Evolutionary conservation across 1,140 invertebrate species (phyloP).

Genomic region (Drosophila lini): DNA sequence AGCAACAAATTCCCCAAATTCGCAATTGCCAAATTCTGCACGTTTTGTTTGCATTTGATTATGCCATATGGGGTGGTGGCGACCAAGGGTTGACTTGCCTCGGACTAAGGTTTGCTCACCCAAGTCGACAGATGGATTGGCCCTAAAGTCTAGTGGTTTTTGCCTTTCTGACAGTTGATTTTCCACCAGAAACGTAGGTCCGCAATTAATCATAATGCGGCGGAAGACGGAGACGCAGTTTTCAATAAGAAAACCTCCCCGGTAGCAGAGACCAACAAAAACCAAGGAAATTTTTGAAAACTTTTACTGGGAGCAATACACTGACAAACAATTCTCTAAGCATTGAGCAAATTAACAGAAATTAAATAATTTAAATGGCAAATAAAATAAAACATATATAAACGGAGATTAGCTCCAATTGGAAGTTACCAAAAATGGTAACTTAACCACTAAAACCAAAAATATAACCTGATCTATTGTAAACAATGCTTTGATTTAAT

Average conservation of each 20-base stretch:
- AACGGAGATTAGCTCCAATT: too few relatives aligned
- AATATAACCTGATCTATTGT: too few relatives aligned
- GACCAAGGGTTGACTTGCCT: conserved; percentile 2
- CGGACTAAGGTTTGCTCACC: conserved; percentile 2
- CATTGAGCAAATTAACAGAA: background rate
- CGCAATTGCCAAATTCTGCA: conserved; percentile 41
- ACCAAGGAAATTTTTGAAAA: conserved; percentile 8
- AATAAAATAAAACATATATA: too few relatives aligned
- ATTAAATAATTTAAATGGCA: background rate
- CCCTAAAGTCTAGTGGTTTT: background rate
- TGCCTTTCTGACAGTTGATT: conserved; percentile 1
- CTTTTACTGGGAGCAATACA: conserved; percentile 1
- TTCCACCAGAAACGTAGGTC: background rate
- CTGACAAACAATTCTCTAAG: background rate
- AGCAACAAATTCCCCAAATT: conserved; percentile 25
- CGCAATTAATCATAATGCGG: conserved; percentile 56
- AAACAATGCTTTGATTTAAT: too few relatives aligned
- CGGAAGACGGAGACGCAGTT: background rate
- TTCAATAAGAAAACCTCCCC: background rate
- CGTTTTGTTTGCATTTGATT: conserved; percentile 61
- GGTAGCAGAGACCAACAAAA: background rate
- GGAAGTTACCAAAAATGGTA: too few relatives aligned
- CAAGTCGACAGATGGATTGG: conserved; percentile 23
- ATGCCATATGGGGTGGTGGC: conserved; percentile 20
- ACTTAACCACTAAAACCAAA: too few relatives aligned